These are phyloP conservation scores for Psettodes erumei DNA, from an alignment of 2,113 vertebrate species.

Conservation along the genomic window DNA sequence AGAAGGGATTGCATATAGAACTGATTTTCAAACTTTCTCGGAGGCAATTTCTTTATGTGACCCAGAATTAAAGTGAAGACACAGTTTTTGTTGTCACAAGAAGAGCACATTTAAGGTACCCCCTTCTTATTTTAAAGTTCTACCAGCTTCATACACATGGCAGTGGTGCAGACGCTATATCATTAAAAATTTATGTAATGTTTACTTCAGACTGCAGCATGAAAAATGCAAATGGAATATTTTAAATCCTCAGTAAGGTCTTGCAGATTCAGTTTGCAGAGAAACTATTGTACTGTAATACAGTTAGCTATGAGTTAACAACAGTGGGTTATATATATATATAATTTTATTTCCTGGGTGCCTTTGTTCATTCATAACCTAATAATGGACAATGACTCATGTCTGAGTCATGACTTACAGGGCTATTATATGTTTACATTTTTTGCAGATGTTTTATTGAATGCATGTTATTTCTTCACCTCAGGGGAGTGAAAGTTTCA, in stretches of 20 bases:
- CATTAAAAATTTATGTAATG: neutral
- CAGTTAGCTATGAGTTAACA: neutral
- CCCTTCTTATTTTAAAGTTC: neutral
- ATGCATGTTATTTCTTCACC: neutral
- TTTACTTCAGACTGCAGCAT: neutral
- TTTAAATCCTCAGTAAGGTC: neutral
- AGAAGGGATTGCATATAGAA: too few species aligned
- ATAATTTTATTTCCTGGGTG: neutral
- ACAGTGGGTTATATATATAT: neutral
- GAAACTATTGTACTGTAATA: neutral
- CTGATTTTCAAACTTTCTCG: too few species aligned
- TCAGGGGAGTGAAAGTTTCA: neutral
- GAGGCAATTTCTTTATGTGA: neutral
- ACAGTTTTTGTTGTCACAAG: neutral
- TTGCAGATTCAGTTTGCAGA: neutral
- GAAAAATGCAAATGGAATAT: neutral
- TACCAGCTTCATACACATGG: neutral
- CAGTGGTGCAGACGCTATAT: neutral
- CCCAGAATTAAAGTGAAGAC: neutral
- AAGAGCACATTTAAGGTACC: neutral
- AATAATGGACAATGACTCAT: too few species aligned
- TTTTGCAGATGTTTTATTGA: neutral
- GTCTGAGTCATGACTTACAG: too few species aligned
- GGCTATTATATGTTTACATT: too few species aligned
- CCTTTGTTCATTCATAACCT: neutral